These are phyloP conservation scores for Alviniconcha strummeri DNA, from an alignment of 2,888 invertebrate genomes.

Conservation along the genomic window DNA sequence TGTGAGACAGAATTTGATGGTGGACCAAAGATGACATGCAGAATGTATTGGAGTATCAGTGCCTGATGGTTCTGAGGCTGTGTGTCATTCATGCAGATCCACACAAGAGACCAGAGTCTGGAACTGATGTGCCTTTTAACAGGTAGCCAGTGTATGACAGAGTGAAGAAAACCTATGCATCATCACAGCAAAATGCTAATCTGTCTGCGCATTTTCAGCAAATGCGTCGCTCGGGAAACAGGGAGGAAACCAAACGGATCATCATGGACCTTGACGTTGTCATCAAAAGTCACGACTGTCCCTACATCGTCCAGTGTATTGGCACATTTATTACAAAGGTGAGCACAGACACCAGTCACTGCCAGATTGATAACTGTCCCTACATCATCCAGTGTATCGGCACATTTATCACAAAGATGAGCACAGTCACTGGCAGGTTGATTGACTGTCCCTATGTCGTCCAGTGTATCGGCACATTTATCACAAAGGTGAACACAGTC, in stretches of 20 bases:
- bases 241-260: conserved; percentile 97
- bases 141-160: no score
- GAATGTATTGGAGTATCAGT: no score
- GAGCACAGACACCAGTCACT: not conserved
- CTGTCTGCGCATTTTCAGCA: conserved; percentile 60
- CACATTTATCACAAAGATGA: conserved; percentile 27
- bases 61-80: no score
- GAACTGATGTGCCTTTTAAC: no score
- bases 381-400: conserved; percentile 93
- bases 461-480: conserved; percentile 81
- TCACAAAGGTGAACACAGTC: conserved; percentile 13
- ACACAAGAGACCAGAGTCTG: no score
- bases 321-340: conserved; percentile 30
- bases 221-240: conserved; percentile 97
- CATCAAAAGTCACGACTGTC: conserved; percentile 96
- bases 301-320: conserved; percentile 95
- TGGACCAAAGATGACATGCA: no score
- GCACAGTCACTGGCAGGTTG: conserved; percentile 67
- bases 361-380: conserved; percentile 72
- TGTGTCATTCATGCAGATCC: no score
- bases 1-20: no score
- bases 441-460: conserved; percentile 97
- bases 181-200: no score
- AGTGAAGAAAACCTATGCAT: no score
- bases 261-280: conserved; percentile 99